phyloP scores from a whole-genome alignment of 2,888 invertebrate species.

The Dasypolia templi region DNA sequence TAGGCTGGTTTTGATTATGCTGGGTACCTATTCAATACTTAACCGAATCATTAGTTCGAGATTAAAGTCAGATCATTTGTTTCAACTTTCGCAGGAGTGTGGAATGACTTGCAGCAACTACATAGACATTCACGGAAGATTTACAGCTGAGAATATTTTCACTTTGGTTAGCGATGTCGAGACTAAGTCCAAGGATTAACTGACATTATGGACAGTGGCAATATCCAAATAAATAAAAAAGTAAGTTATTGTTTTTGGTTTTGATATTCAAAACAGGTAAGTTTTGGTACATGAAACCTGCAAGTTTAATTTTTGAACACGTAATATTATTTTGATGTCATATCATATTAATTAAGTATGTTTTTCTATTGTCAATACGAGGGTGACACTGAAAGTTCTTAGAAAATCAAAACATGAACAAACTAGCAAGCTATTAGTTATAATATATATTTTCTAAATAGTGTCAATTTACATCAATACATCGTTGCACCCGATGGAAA shows the following conservation, averaged over 20 bases:
- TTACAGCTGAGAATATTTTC: slow-evolving; percentile 87
- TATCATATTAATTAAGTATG: not conserved
- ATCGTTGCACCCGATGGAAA: no score
- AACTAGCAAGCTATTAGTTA: no score
- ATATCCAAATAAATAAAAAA: not conserved
- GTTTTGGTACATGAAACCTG: not conserved
- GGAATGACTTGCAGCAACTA: slow-evolving; percentile 87
- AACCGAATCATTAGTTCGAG: not conserved
- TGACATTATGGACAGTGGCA: not conserved
- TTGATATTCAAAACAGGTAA: not conserved
- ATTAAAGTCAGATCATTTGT: not conserved
- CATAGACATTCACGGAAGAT: slow-evolving; percentile 82
- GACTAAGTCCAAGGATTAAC: slow-evolving; percentile 79
- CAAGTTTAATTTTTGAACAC: not conserved
- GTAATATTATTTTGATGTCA: not conserved
- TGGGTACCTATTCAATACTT: not conserved
- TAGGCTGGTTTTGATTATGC: not conserved
- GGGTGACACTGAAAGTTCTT: no score
- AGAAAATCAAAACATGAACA: no score
- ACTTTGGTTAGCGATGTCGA: slow-evolving; percentile 84
- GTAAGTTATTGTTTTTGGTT: not conserved
- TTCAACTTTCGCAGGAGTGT: slow-evolving; percentile 80
- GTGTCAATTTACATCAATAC: no score
- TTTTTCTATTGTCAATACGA: slow-evolving; percentile 2
- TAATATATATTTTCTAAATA: no score